Evolutionary conservation across 35 echinoderm and acorn worm species (phyloP).

Genomic region (Stichopus chloronotus): DNA sequence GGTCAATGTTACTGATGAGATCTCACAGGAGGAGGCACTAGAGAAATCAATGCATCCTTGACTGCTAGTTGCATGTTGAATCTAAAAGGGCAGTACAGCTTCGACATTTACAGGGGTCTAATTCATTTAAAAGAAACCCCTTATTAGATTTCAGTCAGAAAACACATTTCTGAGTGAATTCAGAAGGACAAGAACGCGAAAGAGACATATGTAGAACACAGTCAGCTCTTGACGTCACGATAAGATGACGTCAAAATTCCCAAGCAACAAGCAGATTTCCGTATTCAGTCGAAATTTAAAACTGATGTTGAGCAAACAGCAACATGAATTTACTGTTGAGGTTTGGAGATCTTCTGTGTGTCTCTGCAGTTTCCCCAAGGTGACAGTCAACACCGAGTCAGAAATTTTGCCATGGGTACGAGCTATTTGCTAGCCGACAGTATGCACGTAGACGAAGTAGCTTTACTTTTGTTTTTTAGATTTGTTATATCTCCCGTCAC

Average conservation of each 20-base stretch:
- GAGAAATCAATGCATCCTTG: not conserved
- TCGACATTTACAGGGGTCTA: not conserved
- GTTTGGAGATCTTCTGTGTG: too few relatives aligned
- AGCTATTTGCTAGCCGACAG: too few relatives aligned
- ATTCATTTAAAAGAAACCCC: not conserved
- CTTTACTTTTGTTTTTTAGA: too few relatives aligned
- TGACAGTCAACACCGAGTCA: too few relatives aligned
- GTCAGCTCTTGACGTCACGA: not conserved
- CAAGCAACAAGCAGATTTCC: not conserved
- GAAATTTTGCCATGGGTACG: too few relatives aligned
- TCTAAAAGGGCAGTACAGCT: not conserved
- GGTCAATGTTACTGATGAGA: not conserved
- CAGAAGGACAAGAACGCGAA: not conserved
- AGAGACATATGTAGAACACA: conserved; percentile 11
- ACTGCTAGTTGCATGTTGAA: not conserved
- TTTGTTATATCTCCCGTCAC: too few relatives aligned
- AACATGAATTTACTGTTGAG: too few relatives aligned
- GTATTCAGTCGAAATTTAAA: too few relatives aligned
- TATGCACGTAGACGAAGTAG: too few relatives aligned
- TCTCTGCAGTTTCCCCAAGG: too few relatives aligned
- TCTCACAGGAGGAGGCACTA: not conserved
- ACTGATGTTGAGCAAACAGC: too few relatives aligned
- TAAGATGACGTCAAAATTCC: conserved; percentile 2
- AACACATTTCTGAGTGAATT: conserved; percentile 19
- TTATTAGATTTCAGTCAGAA: conserved; percentile 21